These are phyloP conservation scores for Drosophila engyochracea DNA, from an alignment of 2,888 invertebrate species.

Conservation along the genomic window DNA sequence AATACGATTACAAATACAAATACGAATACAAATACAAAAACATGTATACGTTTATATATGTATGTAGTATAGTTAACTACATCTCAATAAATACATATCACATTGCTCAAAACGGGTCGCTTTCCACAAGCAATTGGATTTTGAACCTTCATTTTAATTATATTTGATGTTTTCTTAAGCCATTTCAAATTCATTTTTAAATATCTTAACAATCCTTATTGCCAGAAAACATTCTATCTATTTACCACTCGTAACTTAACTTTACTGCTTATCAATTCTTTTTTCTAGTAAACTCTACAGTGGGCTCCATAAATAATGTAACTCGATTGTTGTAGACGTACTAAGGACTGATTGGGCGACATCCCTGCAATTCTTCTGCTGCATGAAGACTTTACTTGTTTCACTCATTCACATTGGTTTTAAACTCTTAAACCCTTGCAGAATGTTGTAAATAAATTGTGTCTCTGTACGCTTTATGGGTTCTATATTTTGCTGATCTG, in stretches of 20 bases:
- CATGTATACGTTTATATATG: slow-evolving; percentile 6
- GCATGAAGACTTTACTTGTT: neutral
- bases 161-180: neutral
- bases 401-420: neutral
- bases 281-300: neutral
- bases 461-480: neutral
- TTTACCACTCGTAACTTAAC: neutral
- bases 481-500: neutral
- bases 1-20: slow-evolving; percentile 1
- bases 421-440: slow-evolving; percentile 3
- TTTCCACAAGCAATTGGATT: slow-evolving; percentile 9
- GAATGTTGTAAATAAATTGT: neutral
- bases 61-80: slow-evolving; percentile 19
- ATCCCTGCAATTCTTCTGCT: neutral
- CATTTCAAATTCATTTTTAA: neutral
- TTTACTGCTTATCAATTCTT: slow-evolving; percentile 6
- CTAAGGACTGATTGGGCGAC: neutral
- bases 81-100: slow-evolving; percentile 54
- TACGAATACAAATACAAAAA: slow-evolving; percentile 12
- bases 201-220: slow-evolving; percentile 53
- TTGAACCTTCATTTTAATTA: neutral
- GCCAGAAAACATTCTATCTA: slow-evolving; percentile 48
- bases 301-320: slow-evolving; percentile 8
- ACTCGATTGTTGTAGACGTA: neutral
- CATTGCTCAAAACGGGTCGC: slow-evolving; percentile 52